Evolutionary conservation across 64 coral and sea anemone genomes (phyloP), one percentile per base, ranked within the genome.

Genomic region (Orbicella faveolata): DNA sequence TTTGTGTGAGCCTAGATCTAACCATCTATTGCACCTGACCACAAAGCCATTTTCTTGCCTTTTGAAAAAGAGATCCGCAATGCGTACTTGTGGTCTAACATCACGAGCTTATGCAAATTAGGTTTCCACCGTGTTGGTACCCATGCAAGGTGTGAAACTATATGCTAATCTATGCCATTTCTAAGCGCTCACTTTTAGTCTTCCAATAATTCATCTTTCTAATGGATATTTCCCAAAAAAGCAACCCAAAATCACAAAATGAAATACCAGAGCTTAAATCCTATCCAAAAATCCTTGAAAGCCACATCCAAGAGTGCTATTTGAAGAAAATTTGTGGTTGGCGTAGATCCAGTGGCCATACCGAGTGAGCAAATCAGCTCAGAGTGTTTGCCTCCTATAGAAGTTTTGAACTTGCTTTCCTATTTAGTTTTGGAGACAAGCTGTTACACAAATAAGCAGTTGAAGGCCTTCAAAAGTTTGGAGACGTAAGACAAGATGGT

Each of bases 351-450:
- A 34, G 88, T 16, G n/a, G 54, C 75, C 35, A 63, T 89, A 67
- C 88, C 76, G 62, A 73, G 66, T 76, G 88, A 89, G 44, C 34
- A 89, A 36, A 37, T 89, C 9, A 59, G 77, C 37, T 57, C 88
- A 65, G 88, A 79, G 36, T 79, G 75, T 63, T 89, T 89, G 48
- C 88, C 88, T 23, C 88, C 88, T 52, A 79, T 80, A 79, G 88
- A 89, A 63, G 75, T 79, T 54, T 89, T 62, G 2, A 76, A 89
- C 76, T 89, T 89, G 76, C 78, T 89, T 16, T 75, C 68, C 13
- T 88, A 72, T 69, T 88, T 76, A 61, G 86, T 88, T 72, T 36
- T 88, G 37, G 86, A 88, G 69, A 88, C 70, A 76, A 88, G 86
- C 69, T 37, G 75, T 59, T 88, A 88, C n/a, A 88, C 86, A 10